These are phyloP conservation scores for Agrotis clavis DNA, from an alignment of 2,888 invertebrate species.

Conservation along the genomic window DNA sequence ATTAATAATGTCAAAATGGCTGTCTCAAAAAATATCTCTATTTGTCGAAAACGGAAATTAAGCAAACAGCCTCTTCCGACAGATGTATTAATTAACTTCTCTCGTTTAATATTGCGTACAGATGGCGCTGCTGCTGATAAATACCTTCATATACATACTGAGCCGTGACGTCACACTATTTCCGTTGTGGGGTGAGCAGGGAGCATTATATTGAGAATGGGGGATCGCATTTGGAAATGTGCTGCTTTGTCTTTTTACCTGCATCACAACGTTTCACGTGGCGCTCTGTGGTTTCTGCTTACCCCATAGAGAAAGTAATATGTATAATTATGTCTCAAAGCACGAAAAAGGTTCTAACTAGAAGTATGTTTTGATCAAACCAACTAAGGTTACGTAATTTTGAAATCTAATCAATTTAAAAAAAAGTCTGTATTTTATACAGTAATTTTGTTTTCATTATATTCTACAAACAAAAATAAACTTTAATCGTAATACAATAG, in stretches of 20 bases:
- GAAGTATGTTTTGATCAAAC: background rate
- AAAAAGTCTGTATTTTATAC: too few relatives aligned
- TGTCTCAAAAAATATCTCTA: constrained; percentile 21
- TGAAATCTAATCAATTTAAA: too few relatives aligned
- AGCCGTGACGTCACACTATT: constrained; percentile 41
- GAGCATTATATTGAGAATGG: background rate
- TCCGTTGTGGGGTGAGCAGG: constrained; percentile 33
- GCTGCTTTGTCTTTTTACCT: background rate
- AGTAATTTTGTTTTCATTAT: too few relatives aligned
- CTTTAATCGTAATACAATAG: too few relatives aligned
- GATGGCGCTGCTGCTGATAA: constrained; percentile 59
- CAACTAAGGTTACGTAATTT: background rate
- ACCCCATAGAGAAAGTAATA: background rate
- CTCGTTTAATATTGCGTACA: constrained; percentile 55
- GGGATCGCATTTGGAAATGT: background rate
- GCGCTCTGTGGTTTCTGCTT: background rate
- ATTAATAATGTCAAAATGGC: constrained; percentile 15
- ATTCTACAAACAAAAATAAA: too few relatives aligned
- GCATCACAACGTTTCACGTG: background rate
- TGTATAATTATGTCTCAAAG: too few relatives aligned
- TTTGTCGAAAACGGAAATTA: constrained; percentile 58
- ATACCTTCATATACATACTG: constrained; percentile 32
- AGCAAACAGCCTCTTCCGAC: constrained; percentile 71
- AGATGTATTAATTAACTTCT: constrained; percentile 77
- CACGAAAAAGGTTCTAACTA: background rate